Conservation (phyloP, 2,797 vertebrate genomes). For the Myotis planiceps region DNA sequence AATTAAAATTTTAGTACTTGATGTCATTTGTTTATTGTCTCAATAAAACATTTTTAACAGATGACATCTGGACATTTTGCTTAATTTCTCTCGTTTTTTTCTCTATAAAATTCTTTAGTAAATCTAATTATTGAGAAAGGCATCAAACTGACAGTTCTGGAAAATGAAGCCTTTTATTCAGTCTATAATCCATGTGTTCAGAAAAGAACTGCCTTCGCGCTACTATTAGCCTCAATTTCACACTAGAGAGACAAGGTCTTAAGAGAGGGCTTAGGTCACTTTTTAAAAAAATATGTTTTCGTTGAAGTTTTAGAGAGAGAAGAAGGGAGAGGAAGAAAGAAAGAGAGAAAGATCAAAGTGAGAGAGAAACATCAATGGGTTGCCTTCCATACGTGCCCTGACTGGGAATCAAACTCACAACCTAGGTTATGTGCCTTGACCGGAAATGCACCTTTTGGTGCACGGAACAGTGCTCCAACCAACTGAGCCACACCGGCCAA, state of each 20-base stretch:
- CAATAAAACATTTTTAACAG: slow-evolving; percentile 81
- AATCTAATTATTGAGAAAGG: slow-evolving; percentile 71
- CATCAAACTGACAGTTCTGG: slow-evolving; percentile 58
- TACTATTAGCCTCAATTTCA: background rate
- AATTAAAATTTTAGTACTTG: slow-evolving; percentile 83
- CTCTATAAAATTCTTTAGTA: slow-evolving; percentile 73
- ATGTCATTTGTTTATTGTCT: slow-evolving; percentile 80
- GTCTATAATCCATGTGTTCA: background rate
- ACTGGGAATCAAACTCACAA: background rate
- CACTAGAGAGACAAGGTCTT: background rate
- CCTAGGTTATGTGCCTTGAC: background rate
- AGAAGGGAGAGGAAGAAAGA: background rate
- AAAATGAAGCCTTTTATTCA: slow-evolving; percentile 60
- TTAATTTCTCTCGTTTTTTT: slow-evolving; percentile 65
- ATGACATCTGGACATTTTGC: slow-evolving; percentile 81
- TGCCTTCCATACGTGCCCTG: background rate
- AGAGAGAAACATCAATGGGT: background rate
- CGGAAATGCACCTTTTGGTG: background rate
- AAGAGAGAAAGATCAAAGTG: background rate
- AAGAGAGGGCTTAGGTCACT: background rate
- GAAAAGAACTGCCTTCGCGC: background rate
- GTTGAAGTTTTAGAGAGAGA: background rate
- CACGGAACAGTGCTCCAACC: background rate
- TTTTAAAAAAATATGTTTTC: background rate
- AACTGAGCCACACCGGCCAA: background rate